Base-by-base conservation (phyloP, 2,888 invertebrate species). In the Thalpophila matura region DNA sequence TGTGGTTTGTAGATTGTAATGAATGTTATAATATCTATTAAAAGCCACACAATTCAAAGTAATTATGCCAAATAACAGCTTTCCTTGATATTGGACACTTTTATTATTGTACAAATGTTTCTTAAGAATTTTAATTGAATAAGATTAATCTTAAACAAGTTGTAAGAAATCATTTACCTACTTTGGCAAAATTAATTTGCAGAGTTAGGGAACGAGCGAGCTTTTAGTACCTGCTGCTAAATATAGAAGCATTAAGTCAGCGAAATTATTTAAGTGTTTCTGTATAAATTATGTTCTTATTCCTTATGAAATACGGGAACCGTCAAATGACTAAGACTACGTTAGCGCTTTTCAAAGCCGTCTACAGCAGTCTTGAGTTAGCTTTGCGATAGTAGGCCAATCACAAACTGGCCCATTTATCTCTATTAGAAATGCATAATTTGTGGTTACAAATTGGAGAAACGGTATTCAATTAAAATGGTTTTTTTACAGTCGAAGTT, bases 401-500 rank as follows among this genome's bases (percentile, higher is more conserved):
- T 31, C 27, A 49, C n/a, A 20, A 40, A 46, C 35, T 46, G 12
- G 27, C 18, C 7, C 3, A 9, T 16, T 37, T 37, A 9, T n/a
- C n/a, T 43, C 18, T 10, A 2, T 27, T 14, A 33, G 1, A 18
- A 37, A 43, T 45, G n/a, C 27, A 7, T 20, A 29, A 16, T 24
- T 24, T n/a, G 1, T 14, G 7, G 7, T 24, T 12, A 5, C 16
- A 18, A 22, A 46, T 10, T n/a, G 10, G n/a, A 61, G 5, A 40
- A 47, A 66, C 1, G 7, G 14, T 4, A 38, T 35, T 31, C 10
- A 43, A 18, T n/a, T 12, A 6, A 10, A 4, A 43, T 62, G 0
- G 49, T 59, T 55, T 64, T 37, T 64, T 90, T 82, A 62, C 94
- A 95, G 95, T 91, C 93, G 9, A 97, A 97, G 87, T 96, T 97